These are phyloP conservation scores for Arvicanthis niloticus DNA, from an alignment of 2,113 vertebrate species.

Conservation along the genomic window DNA sequence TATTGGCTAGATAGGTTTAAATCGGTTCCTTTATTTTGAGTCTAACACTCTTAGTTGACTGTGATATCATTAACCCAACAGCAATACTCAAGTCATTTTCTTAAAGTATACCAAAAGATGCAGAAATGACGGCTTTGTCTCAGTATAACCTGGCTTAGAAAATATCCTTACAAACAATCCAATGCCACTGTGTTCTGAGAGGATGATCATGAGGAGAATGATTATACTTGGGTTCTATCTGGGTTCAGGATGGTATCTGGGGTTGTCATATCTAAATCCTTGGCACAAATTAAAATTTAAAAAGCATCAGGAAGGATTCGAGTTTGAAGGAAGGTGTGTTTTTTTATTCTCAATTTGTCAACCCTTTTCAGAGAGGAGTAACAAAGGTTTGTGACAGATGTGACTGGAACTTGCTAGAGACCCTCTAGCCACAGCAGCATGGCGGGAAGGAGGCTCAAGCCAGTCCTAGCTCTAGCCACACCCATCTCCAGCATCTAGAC, in stretches of 20 bases:
- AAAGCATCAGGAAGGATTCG: constrained; percentile 39
- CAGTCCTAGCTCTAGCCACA: neutral
- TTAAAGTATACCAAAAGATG: constrained; percentile 42
- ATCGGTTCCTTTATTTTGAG: constrained; percentile 65
- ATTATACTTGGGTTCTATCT: constrained; percentile 29
- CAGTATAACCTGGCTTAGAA: constrained; percentile 50
- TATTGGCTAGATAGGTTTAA: constrained; percentile 58
- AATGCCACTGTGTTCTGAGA: constrained; percentile 53
- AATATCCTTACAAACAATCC: constrained; percentile 52
- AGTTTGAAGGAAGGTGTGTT: constrained; percentile 4
- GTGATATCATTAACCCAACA: constrained; percentile 37
- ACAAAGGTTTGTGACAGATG: neutral
- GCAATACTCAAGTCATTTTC: constrained; percentile 49
- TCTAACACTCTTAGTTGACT: constrained; percentile 38
- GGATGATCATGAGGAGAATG: constrained; percentile 24
- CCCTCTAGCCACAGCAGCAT: neutral
- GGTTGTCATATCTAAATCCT: constrained; percentile 49
- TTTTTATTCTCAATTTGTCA: neutral
- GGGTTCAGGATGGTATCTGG: constrained; percentile 22
- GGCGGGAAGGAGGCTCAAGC: neutral
- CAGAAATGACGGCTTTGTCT: constrained; percentile 46
- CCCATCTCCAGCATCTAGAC: neutral
- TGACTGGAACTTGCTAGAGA: neutral
- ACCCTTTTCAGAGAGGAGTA: constrained; percentile 12
- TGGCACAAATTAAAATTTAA: constrained; percentile 57